phyloP scores from a whole-genome alignment of 2,888 invertebrate genomes.

The Idaea straminata region DNA sequence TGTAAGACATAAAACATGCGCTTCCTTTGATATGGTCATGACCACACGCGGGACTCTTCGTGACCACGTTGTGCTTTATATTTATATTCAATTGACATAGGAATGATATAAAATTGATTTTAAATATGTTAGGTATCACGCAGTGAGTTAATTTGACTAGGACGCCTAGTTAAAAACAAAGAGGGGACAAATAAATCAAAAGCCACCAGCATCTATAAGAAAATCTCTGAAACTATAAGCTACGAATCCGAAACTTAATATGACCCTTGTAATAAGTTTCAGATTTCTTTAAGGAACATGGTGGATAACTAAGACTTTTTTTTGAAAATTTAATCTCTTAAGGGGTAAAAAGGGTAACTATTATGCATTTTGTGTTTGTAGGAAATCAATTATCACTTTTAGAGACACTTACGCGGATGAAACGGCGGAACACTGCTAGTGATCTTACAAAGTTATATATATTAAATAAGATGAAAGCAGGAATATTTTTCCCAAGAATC shows the following conservation, averaged over 20 bases:
- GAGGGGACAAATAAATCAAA: neutral
- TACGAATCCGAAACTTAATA: too few species aligned
- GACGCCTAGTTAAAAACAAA: neutral
- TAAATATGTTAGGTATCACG: neutral
- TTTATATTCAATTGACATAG: neutral
- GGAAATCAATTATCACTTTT: too few species aligned
- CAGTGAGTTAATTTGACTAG: neutral
- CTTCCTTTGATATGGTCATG: conserved; percentile 5
- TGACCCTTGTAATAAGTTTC: too few species aligned
- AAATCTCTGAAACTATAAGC: neutral
- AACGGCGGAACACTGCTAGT: too few species aligned
- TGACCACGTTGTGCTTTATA: neutral
- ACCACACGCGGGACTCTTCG: conserved; percentile 4
- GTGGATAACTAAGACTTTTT: too few species aligned
- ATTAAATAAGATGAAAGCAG: neutral
- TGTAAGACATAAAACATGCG: neutral
- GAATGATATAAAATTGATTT: conserved; percentile 1
- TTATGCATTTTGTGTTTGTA: too few species aligned
- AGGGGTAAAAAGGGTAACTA: too few species aligned
- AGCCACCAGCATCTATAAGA: neutral
- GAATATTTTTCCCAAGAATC: conserved; percentile 2
- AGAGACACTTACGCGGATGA: too few species aligned
- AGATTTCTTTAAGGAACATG: too few species aligned
- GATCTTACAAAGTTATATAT: too few species aligned
- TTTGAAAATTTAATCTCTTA: too few species aligned